phyloP scores from a whole-genome alignment of 2,888 invertebrate genomes.

The Macropis europaea region DNA sequence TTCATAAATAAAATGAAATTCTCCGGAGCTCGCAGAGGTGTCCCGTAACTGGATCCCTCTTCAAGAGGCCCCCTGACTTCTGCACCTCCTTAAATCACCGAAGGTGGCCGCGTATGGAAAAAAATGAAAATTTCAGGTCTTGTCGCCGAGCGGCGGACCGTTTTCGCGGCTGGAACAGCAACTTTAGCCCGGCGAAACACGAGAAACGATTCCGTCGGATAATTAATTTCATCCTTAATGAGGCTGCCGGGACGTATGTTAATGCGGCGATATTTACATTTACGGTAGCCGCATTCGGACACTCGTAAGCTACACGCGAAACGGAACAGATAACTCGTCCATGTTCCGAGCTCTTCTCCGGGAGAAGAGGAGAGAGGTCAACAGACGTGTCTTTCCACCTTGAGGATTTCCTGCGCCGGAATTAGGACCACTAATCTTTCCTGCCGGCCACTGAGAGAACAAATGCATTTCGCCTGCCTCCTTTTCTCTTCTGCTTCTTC shows the following conservation, averaged over 20 bases:
- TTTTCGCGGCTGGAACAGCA: too few species aligned
- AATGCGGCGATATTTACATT: conserved; percentile 76
- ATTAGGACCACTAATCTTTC: conserved; percentile 67
- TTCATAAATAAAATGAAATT: too few species aligned
- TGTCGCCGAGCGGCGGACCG: too few species aligned
- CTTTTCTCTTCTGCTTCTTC: conserved; percentile 32
- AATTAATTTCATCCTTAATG: conserved; percentile 77
- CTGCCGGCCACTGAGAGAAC: conserved; percentile 59
- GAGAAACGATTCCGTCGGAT: conserved; percentile 67
- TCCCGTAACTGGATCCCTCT: too few species aligned
- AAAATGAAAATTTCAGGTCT: too few species aligned
- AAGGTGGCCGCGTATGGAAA: too few species aligned
- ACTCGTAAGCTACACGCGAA: conserved; percentile 58
- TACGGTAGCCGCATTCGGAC: conserved; percentile 70
- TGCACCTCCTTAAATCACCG: too few species aligned
- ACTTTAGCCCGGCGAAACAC: conserved; percentile 16
- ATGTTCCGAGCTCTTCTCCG: conserved; percentile 48
- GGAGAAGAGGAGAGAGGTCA: conserved; percentile 28
- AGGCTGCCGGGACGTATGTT: conserved; percentile 76
- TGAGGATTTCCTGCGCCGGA: conserved; percentile 42
- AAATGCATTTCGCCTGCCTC: conserved; percentile 68
- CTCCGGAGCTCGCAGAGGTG: too few species aligned
- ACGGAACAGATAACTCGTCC: conserved; percentile 56
- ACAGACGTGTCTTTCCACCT: conserved; percentile 31
- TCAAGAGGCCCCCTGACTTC: too few species aligned